These are phyloP conservation scores for Apeltes quadracus DNA, from an alignment of 2,113 vertebrate genomes.

Conservation along the genomic window DNA sequence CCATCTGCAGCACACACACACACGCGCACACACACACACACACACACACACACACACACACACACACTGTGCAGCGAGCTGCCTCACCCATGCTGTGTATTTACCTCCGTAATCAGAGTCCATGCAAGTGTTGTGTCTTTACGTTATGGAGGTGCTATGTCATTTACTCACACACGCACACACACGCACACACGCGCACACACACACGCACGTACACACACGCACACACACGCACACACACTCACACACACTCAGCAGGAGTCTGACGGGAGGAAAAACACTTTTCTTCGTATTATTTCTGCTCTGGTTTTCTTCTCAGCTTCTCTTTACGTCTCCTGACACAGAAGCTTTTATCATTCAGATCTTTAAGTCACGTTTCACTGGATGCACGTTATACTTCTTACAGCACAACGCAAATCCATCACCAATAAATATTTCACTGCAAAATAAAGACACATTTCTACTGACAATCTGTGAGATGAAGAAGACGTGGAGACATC, in stretches of 20 bases:
- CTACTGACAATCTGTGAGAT: too few relatives aligned
- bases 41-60: conserved; percentile 14
- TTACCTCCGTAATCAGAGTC: conserved; percentile 80
- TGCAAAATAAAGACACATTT: too few relatives aligned
- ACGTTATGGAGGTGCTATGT: conserved; percentile 75
- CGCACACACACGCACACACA: conserved; percentile 26
- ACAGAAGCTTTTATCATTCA: background rate
- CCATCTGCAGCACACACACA: conserved; percentile 14
- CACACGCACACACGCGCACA: conserved; percentile 12
- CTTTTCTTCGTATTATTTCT: background rate
- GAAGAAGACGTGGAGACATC: too few relatives aligned
- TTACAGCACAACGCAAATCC: too few relatives aligned
- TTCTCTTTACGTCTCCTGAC: too few relatives aligned
- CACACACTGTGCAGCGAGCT: conserved; percentile 34
- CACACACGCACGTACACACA: conserved; percentile 22
- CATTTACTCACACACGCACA: conserved; percentile 36
- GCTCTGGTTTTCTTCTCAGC: too few relatives aligned
- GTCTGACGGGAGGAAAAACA: conserved; percentile 41
- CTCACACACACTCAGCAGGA: conserved; percentile 34
- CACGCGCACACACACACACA: conserved; percentile 29
- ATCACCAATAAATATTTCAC: too few relatives aligned
- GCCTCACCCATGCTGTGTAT: conserved; percentile 79
- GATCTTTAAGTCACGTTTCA: too few relatives aligned
- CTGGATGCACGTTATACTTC: too few relatives aligned
- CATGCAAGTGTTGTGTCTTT: conserved; percentile 80